Evolutionary conservation across 2,797 vertebrate genomes (phyloP).

Genomic region (Decapterus maruadsi): DNA sequence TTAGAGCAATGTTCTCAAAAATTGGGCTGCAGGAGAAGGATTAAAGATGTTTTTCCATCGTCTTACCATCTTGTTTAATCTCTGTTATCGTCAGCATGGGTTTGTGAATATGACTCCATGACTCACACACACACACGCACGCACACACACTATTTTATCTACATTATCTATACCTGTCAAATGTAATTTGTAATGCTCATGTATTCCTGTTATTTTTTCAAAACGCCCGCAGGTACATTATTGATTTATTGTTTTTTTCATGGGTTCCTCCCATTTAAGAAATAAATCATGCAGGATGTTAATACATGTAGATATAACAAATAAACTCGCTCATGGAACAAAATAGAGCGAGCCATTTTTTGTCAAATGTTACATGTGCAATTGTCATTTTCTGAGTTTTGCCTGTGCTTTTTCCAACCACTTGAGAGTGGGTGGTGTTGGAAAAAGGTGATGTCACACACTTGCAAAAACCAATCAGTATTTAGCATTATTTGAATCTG

Average conservation of each 20-base stretch:
- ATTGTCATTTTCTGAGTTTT: not conserved
- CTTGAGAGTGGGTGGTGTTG: not conserved
- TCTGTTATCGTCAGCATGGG: not conserved
- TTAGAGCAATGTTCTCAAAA: slow-evolving; percentile 36
- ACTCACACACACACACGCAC: slow-evolving; percentile 16
- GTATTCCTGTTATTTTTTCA: slow-evolving; percentile 2
- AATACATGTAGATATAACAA: not conserved
- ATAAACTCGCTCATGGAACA: not conserved
- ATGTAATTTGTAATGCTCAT: not conserved
- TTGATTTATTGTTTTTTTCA: not conserved
- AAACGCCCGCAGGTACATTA: not conserved
- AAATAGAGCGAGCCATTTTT: not conserved
- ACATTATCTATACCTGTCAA: slow-evolving; percentile 3
- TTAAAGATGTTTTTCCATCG: slow-evolving; percentile 32
- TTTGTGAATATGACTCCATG: slow-evolving; percentile 31
- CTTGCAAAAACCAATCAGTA: slow-evolving; percentile 12
- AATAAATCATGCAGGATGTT: not conserved
- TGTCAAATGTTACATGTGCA: not conserved
- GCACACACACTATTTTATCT: not conserved
- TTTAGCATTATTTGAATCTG: slow-evolving; percentile 23
- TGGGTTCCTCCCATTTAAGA: not conserved
- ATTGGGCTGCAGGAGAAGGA: slow-evolving; percentile 27
- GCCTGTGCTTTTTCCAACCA: no score
- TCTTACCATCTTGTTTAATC: slow-evolving; percentile 33
- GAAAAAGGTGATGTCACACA: not conserved